Evolutionary conservation across 1,140 invertebrate genomes (phyloP).

Genomic region (Adelges cooleyi): DNA sequence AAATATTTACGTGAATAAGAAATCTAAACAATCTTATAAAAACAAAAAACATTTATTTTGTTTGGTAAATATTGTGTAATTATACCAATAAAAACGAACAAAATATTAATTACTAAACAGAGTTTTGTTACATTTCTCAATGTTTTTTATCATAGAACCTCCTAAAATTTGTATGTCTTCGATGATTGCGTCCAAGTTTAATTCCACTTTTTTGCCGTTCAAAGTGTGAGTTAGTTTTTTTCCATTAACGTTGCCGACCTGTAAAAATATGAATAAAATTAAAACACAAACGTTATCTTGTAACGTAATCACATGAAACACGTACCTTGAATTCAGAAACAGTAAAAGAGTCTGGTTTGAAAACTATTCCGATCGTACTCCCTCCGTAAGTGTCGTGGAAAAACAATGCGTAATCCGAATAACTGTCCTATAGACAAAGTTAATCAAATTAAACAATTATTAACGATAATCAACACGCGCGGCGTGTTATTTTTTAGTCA

Average conservation of each 20-base stretch:
- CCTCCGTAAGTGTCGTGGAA: slow-evolving; percentile 81
- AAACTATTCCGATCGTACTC: slow-evolving; percentile 62
- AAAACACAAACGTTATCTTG: not conserved
- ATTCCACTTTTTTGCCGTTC: slow-evolving; percentile 8
- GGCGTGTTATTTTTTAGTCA: slow-evolving; percentile 6
- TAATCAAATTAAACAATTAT: slow-evolving; percentile 1
- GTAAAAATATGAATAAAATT: slow-evolving; percentile 1
- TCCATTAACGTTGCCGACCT: slow-evolving; percentile 31
- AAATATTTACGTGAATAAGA: too few relatives aligned
- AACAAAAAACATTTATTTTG: too few relatives aligned
- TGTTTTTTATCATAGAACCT: slow-evolving; percentile 31
- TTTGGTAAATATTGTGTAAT: too few relatives aligned
- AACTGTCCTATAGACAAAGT: slow-evolving; percentile 47
- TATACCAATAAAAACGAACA: too few relatives aligned
- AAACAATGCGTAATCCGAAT: slow-evolving; percentile 68
- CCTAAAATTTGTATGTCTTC: slow-evolving; percentile 34
- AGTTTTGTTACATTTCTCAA: slow-evolving; percentile 27
- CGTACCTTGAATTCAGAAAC: slow-evolving; percentile 59
- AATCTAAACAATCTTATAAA: too few relatives aligned
- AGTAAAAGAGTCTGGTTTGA: slow-evolving; percentile 57
- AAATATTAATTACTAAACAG: slow-evolving; percentile 31
- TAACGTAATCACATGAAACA: not conserved
- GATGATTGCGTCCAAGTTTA: slow-evolving; percentile 33
- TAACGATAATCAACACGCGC: too few relatives aligned
- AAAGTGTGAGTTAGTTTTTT: slow-evolving; percentile 22